Conservation (phyloP, 2,888 invertebrate genomes). For the Trichogramma evanescens region DNA sequence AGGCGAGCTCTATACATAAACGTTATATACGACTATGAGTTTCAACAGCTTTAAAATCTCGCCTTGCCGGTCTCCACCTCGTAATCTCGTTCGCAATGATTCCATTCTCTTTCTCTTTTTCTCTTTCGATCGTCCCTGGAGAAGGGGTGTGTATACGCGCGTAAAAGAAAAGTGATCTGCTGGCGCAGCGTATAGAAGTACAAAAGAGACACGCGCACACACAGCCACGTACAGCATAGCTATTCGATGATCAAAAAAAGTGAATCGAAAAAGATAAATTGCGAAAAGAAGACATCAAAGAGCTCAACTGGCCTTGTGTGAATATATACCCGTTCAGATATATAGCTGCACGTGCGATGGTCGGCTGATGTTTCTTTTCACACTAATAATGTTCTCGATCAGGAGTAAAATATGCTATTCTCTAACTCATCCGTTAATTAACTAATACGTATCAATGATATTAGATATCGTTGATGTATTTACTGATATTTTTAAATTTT, state of each 20-base stretch:
- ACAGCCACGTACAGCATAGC: neutral
- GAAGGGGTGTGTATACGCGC: neutral
- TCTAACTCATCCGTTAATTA: too few species aligned
- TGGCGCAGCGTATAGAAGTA: neutral
- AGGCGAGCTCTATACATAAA: neutral
- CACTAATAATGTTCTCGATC: too few species aligned
- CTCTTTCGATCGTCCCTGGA: conserved; percentile 1
- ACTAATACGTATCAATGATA: too few species aligned
- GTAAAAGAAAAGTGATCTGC: conserved; percentile 8
- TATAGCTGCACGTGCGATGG: neutral
- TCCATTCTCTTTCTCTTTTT: conserved; percentile 25
- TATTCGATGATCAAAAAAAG: conserved; percentile 8
- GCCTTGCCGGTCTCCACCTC: conserved; percentile 12
- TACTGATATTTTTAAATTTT: too few species aligned
- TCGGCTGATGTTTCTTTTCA: too few species aligned
- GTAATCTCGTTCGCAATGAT: conserved; percentile 32
- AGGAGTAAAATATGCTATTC: too few species aligned
- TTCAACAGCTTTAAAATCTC: conserved; percentile 25
- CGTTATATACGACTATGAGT: too few species aligned
- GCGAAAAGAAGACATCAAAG: conserved; percentile 9
- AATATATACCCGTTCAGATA: conserved; percentile 7
- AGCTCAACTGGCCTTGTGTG: neutral
- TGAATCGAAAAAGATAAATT: conserved; percentile 3
- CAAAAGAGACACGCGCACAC: neutral
- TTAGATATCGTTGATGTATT: too few species aligned